Evolutionary conservation across 53 echinoderm and acorn worm genomes (phyloP).

Genomic region (Paracentrotus lividus): DNA sequence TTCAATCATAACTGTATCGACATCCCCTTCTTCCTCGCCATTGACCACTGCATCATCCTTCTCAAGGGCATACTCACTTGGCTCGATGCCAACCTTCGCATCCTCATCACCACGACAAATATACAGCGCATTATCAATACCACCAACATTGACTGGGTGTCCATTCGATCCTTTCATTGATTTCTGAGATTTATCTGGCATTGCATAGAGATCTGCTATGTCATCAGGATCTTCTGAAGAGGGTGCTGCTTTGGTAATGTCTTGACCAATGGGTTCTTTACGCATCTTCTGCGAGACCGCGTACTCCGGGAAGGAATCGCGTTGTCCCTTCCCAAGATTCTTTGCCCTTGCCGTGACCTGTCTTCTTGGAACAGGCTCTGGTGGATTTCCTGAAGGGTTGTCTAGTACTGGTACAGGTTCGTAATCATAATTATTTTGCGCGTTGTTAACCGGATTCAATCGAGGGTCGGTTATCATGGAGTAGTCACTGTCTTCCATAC

Average conservation of each 20-base stretch:
- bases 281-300: conserved; percentile 9
- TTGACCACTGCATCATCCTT: too few species aligned
- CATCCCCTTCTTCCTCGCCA: neutral
- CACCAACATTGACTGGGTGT: neutral
- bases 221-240: neutral
- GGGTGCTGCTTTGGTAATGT: neutral
- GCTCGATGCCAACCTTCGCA: neutral
- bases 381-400: neutral
- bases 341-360: neutral
- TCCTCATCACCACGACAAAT: neutral
- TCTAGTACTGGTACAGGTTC: neutral
- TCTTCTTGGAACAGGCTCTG: neutral
- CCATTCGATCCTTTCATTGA: neutral
- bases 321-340: neutral
- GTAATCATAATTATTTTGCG: neutral
- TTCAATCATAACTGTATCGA: neutral
- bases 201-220: neutral
- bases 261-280: neutral
- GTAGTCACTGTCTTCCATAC: neutral
- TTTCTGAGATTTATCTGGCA: neutral
- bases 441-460: neutral
- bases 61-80: neutral
- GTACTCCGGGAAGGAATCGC: conserved; percentile 3
- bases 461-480: neutral
- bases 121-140: neutral